Base-by-base conservation (phyloP, 2,888 invertebrate genomes). In the Actias luna region DNA sequence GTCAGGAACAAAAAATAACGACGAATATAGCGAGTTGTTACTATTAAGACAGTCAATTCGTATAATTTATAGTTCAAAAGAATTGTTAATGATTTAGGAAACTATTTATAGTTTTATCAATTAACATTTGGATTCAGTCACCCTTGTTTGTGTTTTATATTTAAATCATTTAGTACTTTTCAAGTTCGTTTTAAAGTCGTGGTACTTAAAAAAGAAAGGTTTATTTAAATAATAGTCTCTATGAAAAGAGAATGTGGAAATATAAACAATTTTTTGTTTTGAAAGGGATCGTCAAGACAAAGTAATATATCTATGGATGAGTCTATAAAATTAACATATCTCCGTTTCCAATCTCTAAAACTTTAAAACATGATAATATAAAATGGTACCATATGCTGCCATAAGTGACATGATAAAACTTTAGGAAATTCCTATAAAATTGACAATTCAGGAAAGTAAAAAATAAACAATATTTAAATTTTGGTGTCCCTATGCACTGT, bases 391-490 rank as follows among this genome's bases (percentile, higher is more conserved):
- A 27, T 39, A 59, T 27, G 52, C 61, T 36, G 42, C 22, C 18
- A 61, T 55, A 39, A 61, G 29, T 18, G 39, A 22, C 22, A 58
- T 22, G 65, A 62, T 60, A 63, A 69, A 75, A 74, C 66, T 72
- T 67, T 42, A 57, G 61, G 63, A 64, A 69, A 64, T 63, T 39
- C 67, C 70, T 63, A 60, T 69, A 31, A 61, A 60, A 60, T 55
- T 67, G 60, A 46, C 68, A 72, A 68, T 64, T 73, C 72, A 75
- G 69, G 69, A 74, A 75, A 74, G 71, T 60, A 62, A 63, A 57
- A 75, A 74, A 70, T 72, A 69, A 50, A 5, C 70, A 67, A 63
- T 65, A 74, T 74, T 39, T 18, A 73, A 75, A 73, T 73, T 67
- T 73, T 39, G 16, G 16, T 5, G 1, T 39, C 16, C 12, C 39